Evolutionary conservation across 2,888 invertebrate genomes (phyloP), one percentile per base, ranked within the genome.

Genomic region (Hirtodrosophila confusa): DNA sequence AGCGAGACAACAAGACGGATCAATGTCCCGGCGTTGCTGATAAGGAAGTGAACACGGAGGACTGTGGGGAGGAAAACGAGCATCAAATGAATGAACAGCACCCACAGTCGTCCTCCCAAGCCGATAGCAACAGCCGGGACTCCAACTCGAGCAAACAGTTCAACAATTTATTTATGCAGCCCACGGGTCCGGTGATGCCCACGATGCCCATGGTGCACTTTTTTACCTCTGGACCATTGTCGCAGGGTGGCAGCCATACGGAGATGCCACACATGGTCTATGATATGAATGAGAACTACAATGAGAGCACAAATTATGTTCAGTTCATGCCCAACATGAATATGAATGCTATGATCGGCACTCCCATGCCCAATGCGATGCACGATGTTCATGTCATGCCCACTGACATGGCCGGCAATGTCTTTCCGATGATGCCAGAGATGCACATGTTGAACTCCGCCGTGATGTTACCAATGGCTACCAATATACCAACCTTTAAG

Each of bases 131-230:
- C 0, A 27, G 0, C 12, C 5, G 7, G 4, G 36, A 33, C 7
- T 3, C 9, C 0, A 23, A 33, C 2, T 6, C n/a, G 9, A 5
- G 3, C n/a, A 49, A 53, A 9, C 40, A 23, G 12, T 7, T 39
- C 1, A 57, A 43, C 11, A 74, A 50, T 12, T 37, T 67, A 0
- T 79, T 76, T 10, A 7, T 55, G 23, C 64, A 56, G 10, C 67
- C 77, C 1, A 68, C 65, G 0, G 72, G 65, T 0, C 63, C 72
- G 2, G 12, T 64, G 17, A 64, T 79, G 76, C 61, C 79, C 4
- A 33, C 41, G 8, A 44, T 62, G 44, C 65, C 62, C 2, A 12
- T 35, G 41, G 43, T 58, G 43, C 58, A 51, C 23, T 61, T 8
- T 9, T 31, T 6, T 45, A 5, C 27, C 27, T 4, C 27, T 27